phyloP scores from a whole-genome alignment of 2,113 vertebrate species.

The Plecotus auritus region DNA sequence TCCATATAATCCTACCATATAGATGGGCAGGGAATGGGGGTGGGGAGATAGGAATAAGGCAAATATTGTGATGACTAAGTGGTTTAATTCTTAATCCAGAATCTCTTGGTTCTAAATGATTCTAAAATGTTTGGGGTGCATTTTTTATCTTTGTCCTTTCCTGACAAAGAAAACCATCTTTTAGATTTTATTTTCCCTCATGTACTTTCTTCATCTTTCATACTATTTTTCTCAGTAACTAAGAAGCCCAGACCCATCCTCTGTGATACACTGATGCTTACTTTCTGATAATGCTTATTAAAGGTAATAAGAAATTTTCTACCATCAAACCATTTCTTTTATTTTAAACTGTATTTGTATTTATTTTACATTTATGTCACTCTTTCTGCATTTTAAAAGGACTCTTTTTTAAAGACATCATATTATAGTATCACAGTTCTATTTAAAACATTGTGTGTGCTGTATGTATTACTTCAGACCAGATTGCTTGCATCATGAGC shows the following conservation, averaged over 20 bases:
- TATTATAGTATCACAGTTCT: neutral
- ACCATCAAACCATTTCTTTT: neutral
- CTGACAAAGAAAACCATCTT: neutral
- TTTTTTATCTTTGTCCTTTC: neutral
- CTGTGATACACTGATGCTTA: neutral
- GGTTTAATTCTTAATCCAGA: neutral
- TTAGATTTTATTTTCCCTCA: neutral
- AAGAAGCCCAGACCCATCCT: neutral
- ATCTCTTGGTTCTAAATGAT: neutral
- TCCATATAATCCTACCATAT: neutral
- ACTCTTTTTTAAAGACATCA: neutral
- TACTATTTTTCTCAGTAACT: neutral
- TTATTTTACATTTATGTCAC: neutral
- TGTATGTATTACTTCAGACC: neutral
- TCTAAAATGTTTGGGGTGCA: neutral
- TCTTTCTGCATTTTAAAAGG: neutral
- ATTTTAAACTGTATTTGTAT: neutral
- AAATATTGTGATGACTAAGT: neutral
- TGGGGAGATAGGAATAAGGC: neutral
- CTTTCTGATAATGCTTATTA: neutral
- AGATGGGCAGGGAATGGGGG: neutral
- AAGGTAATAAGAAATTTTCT: neutral
- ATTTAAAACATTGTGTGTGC: neutral
- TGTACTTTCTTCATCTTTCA: neutral
- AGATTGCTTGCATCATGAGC: neutral